Evolutionary conservation across 1,140 invertebrate species (phyloP), one percentile per base, ranked within the genome.

Genomic region (Bursaphelenchus mucronatus): DNA sequence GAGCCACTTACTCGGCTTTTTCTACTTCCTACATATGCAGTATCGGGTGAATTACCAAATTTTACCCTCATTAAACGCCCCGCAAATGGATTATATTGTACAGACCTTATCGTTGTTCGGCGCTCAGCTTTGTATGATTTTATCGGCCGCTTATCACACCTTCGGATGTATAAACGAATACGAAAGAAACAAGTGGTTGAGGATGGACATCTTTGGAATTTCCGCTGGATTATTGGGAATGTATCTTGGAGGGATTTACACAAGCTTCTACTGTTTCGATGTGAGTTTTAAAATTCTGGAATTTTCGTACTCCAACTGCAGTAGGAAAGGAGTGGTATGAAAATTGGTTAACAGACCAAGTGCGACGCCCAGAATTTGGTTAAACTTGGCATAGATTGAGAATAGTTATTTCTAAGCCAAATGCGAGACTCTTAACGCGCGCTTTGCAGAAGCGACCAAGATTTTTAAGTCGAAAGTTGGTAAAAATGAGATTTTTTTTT

Each of bases 241-340:
- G 79, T 96, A 95, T 82, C 88, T 93, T 61, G 92, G 91, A 15
- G 92, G 92, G 56, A 90, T 96, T 69, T 94, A 96, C 83, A 95
- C 94, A 81, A 92, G 91, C 1, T 97, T 95, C 83, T 95, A 92
- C 88, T 95, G 92, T 83, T 87, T 93, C 77, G 87, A 88, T 82
- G 90, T 92, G 85, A 87, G 84, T 83, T n/a, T 39, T 59, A n/a
- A 4, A 19, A n/a, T n/a, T n/a, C n/a, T n/a, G n/a, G n/a, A n/a
- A n/a, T n/a, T n/a, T n/a, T n/a, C n/a, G n/a, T n/a, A n/a, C n/a
- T n/a, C n/a, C n/a, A n/a, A n/a, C n/a, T n/a, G n/a, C n/a, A n/a
- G n/a, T n/a, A n/a, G n/a, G n/a, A n/a, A n/a, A n/a, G n/a, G n/a
- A n/a, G n/a, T n/a, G n/a, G n/a, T n/a, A n/a, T n/a, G n/a, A n/a